Base-by-base conservation (phyloP, 2,888 invertebrate genomes). In the Cremastinae sp. region DNA sequence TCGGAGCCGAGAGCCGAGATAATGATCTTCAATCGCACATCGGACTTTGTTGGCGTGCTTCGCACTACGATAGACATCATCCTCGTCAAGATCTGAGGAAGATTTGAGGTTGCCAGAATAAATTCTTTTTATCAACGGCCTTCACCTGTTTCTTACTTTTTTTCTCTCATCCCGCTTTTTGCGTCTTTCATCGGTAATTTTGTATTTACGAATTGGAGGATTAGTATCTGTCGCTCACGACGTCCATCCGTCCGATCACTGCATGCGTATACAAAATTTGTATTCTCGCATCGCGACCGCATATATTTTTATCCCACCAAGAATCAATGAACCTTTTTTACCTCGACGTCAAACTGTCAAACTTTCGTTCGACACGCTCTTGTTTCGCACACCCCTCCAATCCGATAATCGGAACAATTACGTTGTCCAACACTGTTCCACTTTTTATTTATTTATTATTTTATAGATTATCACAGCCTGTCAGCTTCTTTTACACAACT, bases 11-110 rank as follows among this genome's bases (percentile, higher is more conserved):
- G 58, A 58, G 36, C 54, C 68, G 47, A 64, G 59, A 76, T 65
- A 73, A 77, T 77, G 76, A 73, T 65, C 59, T 64, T 70, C 41
- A 61, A 49, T 73, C 59, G 69, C 59, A 53, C 64, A 54, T 53
- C 38, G 41, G 51, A 47, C 56, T 16, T 36, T 36, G 38, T 41
- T 65, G 53, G 65, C 41, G 73, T 34, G 54, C 34, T 59, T 70
- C 69, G 73, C 68, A 49, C 45, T 56, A 64, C 68, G 53, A 72
- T 62, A 62, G 43, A 72, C 38, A 45, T 51, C 66, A 61, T 59
- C 58, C 54, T 59, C 65, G 16, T 69, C 64, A 65, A 73, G 59
- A 77, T 77, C 76, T 77, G 76, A 77, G 43, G 56, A 45, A 58
- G 47, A 65, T 69, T 58, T 9, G 58, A 69, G 64, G 69, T 65